Base-by-base conservation (phyloP, 2,888 invertebrate genomes). In the Nymphalis c-album region DNA sequence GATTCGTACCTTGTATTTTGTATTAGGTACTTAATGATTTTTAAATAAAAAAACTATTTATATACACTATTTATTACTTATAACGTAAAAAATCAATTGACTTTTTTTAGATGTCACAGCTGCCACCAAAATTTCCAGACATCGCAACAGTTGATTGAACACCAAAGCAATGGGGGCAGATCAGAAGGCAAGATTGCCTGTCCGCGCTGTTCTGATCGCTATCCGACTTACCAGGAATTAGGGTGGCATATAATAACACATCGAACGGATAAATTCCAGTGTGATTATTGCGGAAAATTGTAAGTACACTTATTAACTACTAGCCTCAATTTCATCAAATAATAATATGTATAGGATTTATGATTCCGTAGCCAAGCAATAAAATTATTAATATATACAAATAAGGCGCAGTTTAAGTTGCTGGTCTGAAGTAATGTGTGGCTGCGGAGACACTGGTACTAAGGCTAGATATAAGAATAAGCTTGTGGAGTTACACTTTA, bases 211-310 rank as follows among this genome's bases (percentile, higher is more conserved):
- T 78, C 86, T 0, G 90, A 91, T 64, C 83, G 85, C 7, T 92
- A 80, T 65, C 91, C 92, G 1, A 91, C 92, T 0, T 91, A 90
- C 77, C 88, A 84, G 68, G 92, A 92, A 73, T 79, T 92, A 7
- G 92, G 92, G 2, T 80, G 78, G 75, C 92, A 92, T 64, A 76
- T 92, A 16, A 68, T 88, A 45, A 75, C 83, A 16, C 92, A 92
- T 69, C 85, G 92, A 20, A 74, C 78, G 1, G 90, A 89, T 10
- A 89, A 87, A 72, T 77, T 80, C 45, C 88, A 89, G 68, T 92
- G 92, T 73, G 92, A 92, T 75, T 92, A 90, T 73, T 92, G 92
- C 70, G 91, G 88, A 3, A 92, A 92, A 83, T 63, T 79, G 92
- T 91, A 77, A 77, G 90, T 59, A 35, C 8, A 13, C 20, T 20